A percentile compares a stretch with the other conserved stretches of the same genome.
These are phyloP conservation scores for Aleiodes alternator DNA, from an alignment of 2,888 invertebrate genomes.

Conservation along the genomic window DNA sequence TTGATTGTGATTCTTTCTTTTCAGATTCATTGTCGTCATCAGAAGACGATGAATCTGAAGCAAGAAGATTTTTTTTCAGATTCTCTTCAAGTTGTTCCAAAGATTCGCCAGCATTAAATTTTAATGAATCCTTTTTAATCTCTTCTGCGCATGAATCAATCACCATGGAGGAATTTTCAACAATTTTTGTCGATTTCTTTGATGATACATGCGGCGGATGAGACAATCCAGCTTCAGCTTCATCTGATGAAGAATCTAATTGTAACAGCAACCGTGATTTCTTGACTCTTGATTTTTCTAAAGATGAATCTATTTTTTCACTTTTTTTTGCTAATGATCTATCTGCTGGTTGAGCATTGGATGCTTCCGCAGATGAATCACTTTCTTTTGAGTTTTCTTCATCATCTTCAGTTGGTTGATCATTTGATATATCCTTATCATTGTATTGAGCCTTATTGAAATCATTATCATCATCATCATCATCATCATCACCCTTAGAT, in stretches of 20 bases:
- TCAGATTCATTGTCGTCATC: neutral
- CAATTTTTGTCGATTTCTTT: neutral
- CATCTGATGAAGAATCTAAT: neutral
- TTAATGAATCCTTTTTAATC: no score
- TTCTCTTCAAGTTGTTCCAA: neutral
- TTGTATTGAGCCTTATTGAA: no score
- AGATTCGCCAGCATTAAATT: neutral
- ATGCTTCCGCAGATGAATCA: no score
- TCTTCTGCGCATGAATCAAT: neutral
- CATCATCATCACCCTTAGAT: no score
- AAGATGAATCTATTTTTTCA: neutral
- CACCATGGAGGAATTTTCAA: no score
- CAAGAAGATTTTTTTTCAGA: neutral
- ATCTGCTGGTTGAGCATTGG: no score
- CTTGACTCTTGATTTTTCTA: neutral
- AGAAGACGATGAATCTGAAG: neutral
- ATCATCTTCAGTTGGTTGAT: no score
- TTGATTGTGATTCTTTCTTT: neutral
- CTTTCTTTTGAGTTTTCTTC: no score
- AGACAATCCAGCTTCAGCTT: neutral
- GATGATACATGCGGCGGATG: neutral
- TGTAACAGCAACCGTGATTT: neutral
- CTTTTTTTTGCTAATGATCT: no score
- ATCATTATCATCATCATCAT: no score
- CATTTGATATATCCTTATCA: no score